phyloP scores from a whole-genome alignment of 2,888 invertebrate species.

The Diaprepes abbreviatus region DNA sequence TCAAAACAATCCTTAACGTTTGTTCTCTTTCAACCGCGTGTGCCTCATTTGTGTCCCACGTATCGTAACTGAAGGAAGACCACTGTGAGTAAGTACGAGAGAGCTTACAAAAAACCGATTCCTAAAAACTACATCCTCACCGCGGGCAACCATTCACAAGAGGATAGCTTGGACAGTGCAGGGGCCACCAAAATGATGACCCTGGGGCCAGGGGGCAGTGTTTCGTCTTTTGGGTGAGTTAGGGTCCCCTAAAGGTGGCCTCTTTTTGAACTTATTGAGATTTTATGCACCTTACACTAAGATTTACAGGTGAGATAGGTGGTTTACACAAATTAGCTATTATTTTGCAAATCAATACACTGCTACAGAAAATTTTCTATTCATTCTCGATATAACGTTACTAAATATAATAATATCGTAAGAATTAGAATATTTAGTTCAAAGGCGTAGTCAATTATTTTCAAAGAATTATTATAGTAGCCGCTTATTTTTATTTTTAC shows the following conservation, averaged over 20 bases:
- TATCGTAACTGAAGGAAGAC: constrained; percentile 82
- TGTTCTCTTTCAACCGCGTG: constrained; percentile 42
- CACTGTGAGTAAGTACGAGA: constrained; percentile 89
- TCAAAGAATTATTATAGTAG: no score
- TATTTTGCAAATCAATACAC: no score
- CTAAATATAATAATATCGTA: no score
- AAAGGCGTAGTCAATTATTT: no score
- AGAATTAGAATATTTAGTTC: no score
- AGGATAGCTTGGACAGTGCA: constrained; percentile 81
- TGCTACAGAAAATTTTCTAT: no score
- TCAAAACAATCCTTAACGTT: constrained; percentile 35
- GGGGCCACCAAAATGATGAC: constrained; percentile 81
- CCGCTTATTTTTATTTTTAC: no score
- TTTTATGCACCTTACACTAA: constrained; percentile 10
- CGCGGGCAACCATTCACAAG: constrained; percentile 82
- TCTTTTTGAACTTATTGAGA: not conserved
- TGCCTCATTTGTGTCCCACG: constrained; percentile 35
- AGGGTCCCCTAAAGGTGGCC: constrained; percentile 18
- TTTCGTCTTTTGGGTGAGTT: constrained; percentile 81
- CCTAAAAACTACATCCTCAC: constrained; percentile 80
- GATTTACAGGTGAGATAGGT: constrained; percentile 13
- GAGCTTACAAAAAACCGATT: constrained; percentile 88
- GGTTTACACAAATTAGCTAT: constrained; percentile 15
- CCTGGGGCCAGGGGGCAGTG: constrained; percentile 78
- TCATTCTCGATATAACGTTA: no score